phyloP scores from a whole-genome alignment of 2,113 vertebrate species.

The Ictalurus furcatus region DNA sequence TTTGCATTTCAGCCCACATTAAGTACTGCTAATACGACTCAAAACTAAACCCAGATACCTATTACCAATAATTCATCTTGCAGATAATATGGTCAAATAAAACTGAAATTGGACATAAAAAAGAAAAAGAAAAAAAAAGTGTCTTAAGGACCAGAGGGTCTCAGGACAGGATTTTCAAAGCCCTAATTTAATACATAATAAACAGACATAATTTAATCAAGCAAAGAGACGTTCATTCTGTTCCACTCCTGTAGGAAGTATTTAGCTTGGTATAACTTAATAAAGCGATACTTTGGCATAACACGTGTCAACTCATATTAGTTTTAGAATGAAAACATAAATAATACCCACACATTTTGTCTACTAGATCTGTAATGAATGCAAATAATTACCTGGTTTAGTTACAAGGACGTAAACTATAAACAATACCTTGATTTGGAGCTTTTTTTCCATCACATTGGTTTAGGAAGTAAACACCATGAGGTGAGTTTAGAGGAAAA shows the following conservation, averaged over 20 bases:
- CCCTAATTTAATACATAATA: background rate
- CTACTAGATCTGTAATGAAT: background rate
- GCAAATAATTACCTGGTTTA: background rate
- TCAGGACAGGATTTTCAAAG: background rate
- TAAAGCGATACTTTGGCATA: background rate
- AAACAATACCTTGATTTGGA: background rate
- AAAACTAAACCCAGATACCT: too few species aligned
- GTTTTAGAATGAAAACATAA: constrained; percentile 9
- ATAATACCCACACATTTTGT: background rate
- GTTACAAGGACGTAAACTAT: background rate
- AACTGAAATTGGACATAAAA: too few species aligned
- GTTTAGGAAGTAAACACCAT: background rate
- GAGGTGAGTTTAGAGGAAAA: background rate
- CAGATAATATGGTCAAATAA: too few species aligned
- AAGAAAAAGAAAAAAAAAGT: too few species aligned
- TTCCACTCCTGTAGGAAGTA: constrained; percentile 7
- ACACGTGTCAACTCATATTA: constrained; percentile 12
- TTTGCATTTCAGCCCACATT: too few species aligned
- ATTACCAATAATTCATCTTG: too few species aligned
- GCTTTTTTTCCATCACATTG: too few species aligned
- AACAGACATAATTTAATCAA: constrained; percentile 10
- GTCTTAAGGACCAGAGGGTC: too few species aligned
- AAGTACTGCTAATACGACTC: too few species aligned
- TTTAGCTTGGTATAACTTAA: constrained; percentile 27
- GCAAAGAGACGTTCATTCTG: background rate